These are phyloP conservation scores for Vireo altiloquus DNA, from an alignment of 2,113 vertebrate genomes.

Conservation along the genomic window DNA sequence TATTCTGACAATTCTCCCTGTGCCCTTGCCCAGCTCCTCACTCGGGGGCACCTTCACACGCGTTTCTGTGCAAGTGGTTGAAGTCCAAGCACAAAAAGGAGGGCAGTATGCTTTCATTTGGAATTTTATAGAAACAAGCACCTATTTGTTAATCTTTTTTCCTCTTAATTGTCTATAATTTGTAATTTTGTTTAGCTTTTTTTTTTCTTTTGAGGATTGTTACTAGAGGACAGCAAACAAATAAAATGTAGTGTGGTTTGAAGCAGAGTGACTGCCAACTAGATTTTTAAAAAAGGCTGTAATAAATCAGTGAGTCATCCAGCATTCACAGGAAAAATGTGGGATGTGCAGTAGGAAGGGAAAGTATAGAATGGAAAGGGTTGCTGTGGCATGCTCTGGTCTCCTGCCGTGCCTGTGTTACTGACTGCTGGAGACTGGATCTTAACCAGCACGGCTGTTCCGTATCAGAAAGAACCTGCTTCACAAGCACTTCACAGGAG, in stretches of 20 bases:
- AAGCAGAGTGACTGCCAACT: slow-evolving; percentile 3
- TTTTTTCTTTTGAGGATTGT: slow-evolving; percentile 52
- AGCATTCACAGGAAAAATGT: slow-evolving; percentile 30
- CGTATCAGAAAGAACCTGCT: neutral
- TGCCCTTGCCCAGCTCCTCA: neutral
- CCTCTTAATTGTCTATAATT: neutral
- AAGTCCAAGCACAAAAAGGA: neutral
- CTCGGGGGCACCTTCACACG: neutral
- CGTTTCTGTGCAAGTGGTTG: neutral
- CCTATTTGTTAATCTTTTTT: slow-evolving; percentile 10
- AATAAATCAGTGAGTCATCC: slow-evolving; percentile 28
- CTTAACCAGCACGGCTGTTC: neutral
- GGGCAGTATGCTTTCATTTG: neutral
- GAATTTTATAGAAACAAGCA: neutral
- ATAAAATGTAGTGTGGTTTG: neutral
- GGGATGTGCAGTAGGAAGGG: slow-evolving; percentile 7
- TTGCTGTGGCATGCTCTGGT: neutral
- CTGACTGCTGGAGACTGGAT: neutral
- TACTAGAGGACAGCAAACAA: slow-evolving; percentile 40
- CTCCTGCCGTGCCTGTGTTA: neutral
- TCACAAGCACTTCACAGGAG: neutral
- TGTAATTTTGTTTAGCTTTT: slow-evolving; percentile 30
- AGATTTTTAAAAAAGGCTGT: neutral
- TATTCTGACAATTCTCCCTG: neutral
- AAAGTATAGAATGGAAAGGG: neutral